Base-by-base conservation (phyloP, 2,797 vertebrate genomes). In the Parauchenoglanis punctatus region DNA sequence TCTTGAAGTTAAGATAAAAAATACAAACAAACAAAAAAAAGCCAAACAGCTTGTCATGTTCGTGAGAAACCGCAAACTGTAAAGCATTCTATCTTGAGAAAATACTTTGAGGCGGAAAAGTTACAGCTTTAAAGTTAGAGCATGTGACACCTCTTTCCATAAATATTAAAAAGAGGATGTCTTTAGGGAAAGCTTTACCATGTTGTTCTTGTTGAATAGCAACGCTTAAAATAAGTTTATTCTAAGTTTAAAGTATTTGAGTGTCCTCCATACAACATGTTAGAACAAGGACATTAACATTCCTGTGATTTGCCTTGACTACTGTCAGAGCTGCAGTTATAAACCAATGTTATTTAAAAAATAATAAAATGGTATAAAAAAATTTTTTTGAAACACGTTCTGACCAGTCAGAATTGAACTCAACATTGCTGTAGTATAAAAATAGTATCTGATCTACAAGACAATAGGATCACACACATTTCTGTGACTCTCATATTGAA, bases 51-150 rank as follows among this genome's bases (percentile, higher is more conserved):
- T 67, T 52, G 13, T 83, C 15, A 6, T 52, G 61, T 83, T 18
- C 20, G 81, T 31, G 17, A 67, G n/a, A 52, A 52, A 83, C 63
- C 44, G 2, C n/a, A 31, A 31, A 28, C 40, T 4, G 13, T 49
- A 49, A 67, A 52, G 15, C 44, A 82, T 82, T 82, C 44, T 25
- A 49, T 67, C 25, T 35, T 81, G 7, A n/a, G 54, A 81, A 81
- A 20, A 31, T 83, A 31, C 61, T 31, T 67, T 67, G 81, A 82
- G 81, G 15, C 25, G 13, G 17, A 54, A 52, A 49, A 63, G 80
- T 63, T 46, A 63, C 40, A 81, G 52, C 4, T 81, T 81, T 15
- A 81, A 35, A 59, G 80, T 63, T 81, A 81, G 0, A 82, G 77
- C 28, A 65, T 46, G 7, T 8, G 17, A 25, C 65, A 7, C 17